A percentile compares a stretch with the other conserved stretches of the same genome.
Evolutionary conservation across 2,888 invertebrate species (phyloP).

Genomic region (Athrips mouffetella): DNA sequence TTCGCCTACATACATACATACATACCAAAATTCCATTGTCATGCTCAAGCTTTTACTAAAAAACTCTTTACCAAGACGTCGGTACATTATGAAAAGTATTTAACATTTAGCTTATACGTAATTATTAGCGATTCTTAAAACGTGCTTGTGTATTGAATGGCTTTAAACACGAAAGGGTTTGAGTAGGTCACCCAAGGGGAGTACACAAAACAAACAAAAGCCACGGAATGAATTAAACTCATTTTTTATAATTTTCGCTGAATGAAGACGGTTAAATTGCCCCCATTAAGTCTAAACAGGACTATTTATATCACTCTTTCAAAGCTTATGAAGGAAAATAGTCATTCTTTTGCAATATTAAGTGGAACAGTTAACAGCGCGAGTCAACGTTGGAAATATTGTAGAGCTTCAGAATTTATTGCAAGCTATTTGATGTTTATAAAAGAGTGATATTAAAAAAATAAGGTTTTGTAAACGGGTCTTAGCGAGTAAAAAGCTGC

Average conservation of each 20-base stretch:
- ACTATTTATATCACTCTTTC: background rate
- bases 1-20: no score
- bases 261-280: background rate
- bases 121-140: background rate
- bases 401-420: no score
- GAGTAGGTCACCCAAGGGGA: slow-evolving; percentile 1
- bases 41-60: no score
- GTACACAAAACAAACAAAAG: background rate
- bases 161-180: slow-evolving; percentile 3
- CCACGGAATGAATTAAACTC: background rate
- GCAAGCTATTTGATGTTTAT: no score
- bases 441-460: no score
- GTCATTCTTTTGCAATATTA: background rate
- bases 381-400: no score
- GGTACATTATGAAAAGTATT: background rate
- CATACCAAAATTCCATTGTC: no score
- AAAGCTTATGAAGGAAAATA: background rate
- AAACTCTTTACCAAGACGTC: no score
- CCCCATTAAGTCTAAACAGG: background rate
- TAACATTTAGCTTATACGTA: slow-evolving; percentile 18
- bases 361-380: no score
- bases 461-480: no score
- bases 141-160: background rate
- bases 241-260: slow-evolving; percentile 6
- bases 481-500: no score